phyloP scores from a whole-genome alignment of 2,797 vertebrate genomes.

The Lophius americanus region DNA sequence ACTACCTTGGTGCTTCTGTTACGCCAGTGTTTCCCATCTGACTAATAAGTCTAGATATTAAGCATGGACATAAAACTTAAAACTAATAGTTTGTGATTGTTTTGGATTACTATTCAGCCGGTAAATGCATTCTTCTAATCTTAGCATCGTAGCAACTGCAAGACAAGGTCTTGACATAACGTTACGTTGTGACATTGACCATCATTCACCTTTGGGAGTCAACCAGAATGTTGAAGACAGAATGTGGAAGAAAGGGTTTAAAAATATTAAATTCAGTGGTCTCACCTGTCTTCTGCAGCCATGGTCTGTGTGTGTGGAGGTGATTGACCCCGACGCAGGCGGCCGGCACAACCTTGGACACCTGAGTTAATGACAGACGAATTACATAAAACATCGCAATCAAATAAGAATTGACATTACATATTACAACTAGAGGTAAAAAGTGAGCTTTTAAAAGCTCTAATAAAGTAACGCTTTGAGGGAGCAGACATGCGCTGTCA shows the following conservation, averaged over 20 bases:
- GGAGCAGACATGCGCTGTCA: conserved; percentile 54
- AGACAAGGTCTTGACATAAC: accelerated
- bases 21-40: too few relatives aligned
- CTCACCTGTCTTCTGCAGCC: conserved; percentile 93
- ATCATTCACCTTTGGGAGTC: not conserved
- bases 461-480: not conserved
- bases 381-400: not conserved
- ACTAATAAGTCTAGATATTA: too few relatives aligned
- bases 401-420: accelerated
- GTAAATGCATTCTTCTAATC: not conserved
- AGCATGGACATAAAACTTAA: not conserved
- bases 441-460: not conserved
- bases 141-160: not conserved
- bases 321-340: conserved; percentile 91
- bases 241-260: not conserved
- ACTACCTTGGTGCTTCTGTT: too few relatives aligned
- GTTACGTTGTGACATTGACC: conserved; percentile 2
- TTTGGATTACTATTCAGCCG: not conserved
- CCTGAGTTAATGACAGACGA: conserved; percentile 70
- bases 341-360: conserved; percentile 89
- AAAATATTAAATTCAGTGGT: conserved; percentile 20
- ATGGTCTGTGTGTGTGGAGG: conserved; percentile 87
- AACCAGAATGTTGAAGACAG: not conserved
- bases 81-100: too few relatives aligned
- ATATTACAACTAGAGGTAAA: not conserved